Evolutionary conservation across 2,113 vertebrate genomes (phyloP).

Genomic region (Corydoras maculifer): DNA sequence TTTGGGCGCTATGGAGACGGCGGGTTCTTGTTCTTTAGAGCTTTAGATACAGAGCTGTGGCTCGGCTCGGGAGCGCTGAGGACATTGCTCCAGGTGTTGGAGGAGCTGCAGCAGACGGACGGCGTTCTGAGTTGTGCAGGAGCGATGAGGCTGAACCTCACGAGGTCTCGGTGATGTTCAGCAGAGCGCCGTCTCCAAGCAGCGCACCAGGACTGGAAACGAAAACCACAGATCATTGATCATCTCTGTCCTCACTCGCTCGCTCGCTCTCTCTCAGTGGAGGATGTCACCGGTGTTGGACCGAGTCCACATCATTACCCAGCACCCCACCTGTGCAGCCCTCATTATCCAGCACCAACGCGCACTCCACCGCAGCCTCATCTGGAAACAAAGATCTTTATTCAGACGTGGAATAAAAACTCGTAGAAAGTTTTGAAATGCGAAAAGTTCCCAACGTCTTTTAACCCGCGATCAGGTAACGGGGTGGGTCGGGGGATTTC

Average conservation of each 20-base stretch:
- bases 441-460: no score
- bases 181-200: conserved; percentile 19
- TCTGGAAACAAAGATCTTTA: conserved; percentile 1
- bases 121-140: neutral
- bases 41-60: no score
- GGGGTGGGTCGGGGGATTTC: no score
- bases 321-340: conserved; percentile 19
- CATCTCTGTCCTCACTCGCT: conserved; percentile 21
- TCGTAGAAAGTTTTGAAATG: no score
- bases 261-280: conserved; percentile 13
- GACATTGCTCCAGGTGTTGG: neutral
- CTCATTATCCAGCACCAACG: conserved; percentile 34
- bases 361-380: conserved; percentile 16
- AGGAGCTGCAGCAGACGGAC: neutral
- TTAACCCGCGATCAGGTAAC: no score
- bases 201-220: conserved; percentile 26
- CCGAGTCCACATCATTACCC: conserved; percentile 27
- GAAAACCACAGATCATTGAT: conserved; percentile 39
- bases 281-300: conserved; percentile 29
- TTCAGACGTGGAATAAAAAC: no score
- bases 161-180: conserved; percentile 15
- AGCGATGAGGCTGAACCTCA: neutral
- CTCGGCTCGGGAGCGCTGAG: no score
- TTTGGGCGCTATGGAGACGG: no score
- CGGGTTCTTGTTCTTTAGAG: no score